Base-by-base conservation (phyloP, 2,113 vertebrate species). In the Amphiprion ocellaris region DNA sequence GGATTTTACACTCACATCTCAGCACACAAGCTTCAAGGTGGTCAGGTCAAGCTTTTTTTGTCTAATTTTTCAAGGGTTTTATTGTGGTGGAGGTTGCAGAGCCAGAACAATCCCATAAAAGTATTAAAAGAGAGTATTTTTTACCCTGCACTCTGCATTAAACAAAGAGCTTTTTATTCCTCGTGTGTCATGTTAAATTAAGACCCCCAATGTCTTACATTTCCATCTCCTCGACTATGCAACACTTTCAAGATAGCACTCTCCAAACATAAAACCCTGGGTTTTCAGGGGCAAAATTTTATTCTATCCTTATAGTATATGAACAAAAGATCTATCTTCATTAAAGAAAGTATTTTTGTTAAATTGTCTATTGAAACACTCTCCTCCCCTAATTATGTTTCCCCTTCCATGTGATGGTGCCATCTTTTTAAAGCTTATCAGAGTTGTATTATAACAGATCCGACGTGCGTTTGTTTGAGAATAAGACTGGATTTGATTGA, bases 161-260 rank as follows among this genome's bases (percentile, higher is more conserved):
- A 73, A 79, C 60, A 33, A 79, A 79, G 61, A 81, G 70, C 54
- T 79, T 81, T 86, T 71, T 82, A 64, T 64, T 61, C 59, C 65
- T 50, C 66, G 0, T 64, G 39, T 87, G 64, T 86, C 16, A 7
- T 83, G 86, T 86, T 84, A 83, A 84, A 62, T 80, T 82, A 69
- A 76, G 23, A 61, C 19, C 46, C 76, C 49, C 19, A 5, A 23
- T 23, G 33, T 37, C 74, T 66, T 62, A 37, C 41, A 26, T 85
- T 73, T 73, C 50, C 39, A 75, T 89, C 66, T 77, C 79, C 83
- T 84, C 50, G 77, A 92, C 93, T 95, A 95, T 94, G 94, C 93
- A 95, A 94, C 89, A 73, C 68, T 86, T 77, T 88, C 55, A 81
- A 84, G 69, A 75, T 71, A 74, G 82, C 84, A 87, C 77, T 91